phyloP scores from a whole-genome alignment of 2,888 invertebrate species.

The Temnothorax rugatulus region DNA sequence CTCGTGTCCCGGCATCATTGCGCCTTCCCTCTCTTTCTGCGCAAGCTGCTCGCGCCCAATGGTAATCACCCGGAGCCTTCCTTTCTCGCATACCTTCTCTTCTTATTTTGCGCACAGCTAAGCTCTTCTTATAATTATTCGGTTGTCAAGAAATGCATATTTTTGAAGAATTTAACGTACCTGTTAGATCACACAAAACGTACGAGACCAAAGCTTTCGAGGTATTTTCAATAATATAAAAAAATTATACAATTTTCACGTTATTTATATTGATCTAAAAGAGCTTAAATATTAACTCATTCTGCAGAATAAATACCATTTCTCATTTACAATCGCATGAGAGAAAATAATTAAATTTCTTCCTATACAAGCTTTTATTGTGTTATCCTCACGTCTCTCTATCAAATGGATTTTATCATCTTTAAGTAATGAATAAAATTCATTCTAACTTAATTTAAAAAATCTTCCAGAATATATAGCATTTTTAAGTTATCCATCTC shows the following conservation, averaged over 20 bases:
- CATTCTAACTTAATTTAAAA: background rate
- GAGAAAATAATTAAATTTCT: background rate
- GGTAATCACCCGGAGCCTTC: conserved; percentile 66
- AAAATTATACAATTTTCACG: background rate
- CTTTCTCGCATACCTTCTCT: conserved; percentile 59
- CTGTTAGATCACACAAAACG: background rate
- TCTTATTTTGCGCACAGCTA: conserved; percentile 45
- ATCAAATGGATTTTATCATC: background rate
- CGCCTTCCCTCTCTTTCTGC: conserved; percentile 40
- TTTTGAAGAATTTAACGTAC: conserved; percentile 6
- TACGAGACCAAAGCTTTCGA: background rate
- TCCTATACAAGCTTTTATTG: background rate
- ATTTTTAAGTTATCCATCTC: background rate
- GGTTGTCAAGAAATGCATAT: conserved; percentile 34
- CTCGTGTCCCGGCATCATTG: conserved; percentile 74
- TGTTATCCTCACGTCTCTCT: background rate
- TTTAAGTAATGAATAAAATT: conserved; percentile 5
- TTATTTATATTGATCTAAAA: background rate
- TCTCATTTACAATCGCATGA: background rate
- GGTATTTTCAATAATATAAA: background rate
- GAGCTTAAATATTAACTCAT: background rate
- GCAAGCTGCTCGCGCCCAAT: conserved; percentile 63
- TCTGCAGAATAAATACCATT: background rate
- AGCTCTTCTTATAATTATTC: conserved; percentile 59
- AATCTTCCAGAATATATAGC: background rate